Conservation (phyloP, 2,113 vertebrate genomes). For the Odobenus rosmarus region DNA sequence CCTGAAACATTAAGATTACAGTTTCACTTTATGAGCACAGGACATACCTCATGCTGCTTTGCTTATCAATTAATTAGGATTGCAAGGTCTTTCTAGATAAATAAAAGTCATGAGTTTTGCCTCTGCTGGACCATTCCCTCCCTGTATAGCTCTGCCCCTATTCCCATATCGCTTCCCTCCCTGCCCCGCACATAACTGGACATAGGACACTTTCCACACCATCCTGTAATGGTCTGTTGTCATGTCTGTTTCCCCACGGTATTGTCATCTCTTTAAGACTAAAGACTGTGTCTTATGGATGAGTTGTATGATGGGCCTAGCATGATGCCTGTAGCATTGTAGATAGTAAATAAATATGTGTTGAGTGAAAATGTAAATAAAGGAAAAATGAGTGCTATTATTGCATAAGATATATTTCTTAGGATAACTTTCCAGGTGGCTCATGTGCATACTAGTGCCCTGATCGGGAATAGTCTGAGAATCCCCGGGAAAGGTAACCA, state of each 20-base stretch:
- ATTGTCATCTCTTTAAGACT: background rate
- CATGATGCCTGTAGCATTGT: background rate
- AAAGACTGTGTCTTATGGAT: background rate
- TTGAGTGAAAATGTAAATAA: constrained; percentile 34
- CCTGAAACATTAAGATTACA: background rate
- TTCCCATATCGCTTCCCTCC: background rate
- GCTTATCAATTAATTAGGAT: background rate
- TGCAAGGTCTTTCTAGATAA: background rate
- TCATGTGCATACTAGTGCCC: background rate
- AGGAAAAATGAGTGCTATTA: background rate
- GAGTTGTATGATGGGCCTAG: background rate
- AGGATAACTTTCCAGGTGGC: background rate
- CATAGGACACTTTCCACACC: background rate
- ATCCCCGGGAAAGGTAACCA: background rate
- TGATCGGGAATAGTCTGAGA: background rate
- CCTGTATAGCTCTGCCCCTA: background rate
- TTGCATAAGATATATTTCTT: background rate
- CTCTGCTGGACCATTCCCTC: background rate
- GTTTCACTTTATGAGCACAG: background rate
- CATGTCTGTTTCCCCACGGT: background rate
- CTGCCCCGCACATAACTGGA: background rate
- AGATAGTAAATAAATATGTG: background rate
- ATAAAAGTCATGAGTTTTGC: background rate
- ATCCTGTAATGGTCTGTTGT: background rate
- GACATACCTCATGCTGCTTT: background rate